A percentile compares a stretch with the other conserved stretches of the same genome.
phyloP scores from a whole-genome alignment of 2,888 invertebrate species.

The Eurytoma adleriae region DNA sequence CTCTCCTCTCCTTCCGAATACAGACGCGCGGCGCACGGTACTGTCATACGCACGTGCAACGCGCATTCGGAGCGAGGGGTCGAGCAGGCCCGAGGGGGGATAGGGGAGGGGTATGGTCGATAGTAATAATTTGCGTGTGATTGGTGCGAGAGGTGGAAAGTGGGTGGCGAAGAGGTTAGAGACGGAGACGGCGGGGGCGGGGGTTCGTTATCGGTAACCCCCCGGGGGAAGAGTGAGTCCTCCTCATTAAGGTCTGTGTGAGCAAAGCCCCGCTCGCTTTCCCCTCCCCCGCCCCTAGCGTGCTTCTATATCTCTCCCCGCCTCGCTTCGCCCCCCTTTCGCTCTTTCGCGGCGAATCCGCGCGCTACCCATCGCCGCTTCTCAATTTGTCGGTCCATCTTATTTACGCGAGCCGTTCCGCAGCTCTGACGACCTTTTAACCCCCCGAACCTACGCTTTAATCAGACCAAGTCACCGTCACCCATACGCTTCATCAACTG shows the following conservation, averaged over 20 bases:
- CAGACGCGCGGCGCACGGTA: neutral
- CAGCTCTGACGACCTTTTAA: no score
- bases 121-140: conserved; percentile 66
- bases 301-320: neutral
- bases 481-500: no score
- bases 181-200: conserved; percentile 55
- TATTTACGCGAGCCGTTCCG: conserved; percentile 47
- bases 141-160: conserved; percentile 60
- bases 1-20: neutral
- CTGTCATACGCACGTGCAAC: neutral
- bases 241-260: conserved; percentile 68
- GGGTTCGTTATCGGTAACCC: conserved; percentile 69
- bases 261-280: conserved; percentile 59
- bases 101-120: conserved; percentile 60
- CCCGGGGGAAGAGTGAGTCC: conserved; percentile 66
- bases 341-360: conserved; percentile 6
- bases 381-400: conserved; percentile 60
- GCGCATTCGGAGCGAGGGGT: no score
- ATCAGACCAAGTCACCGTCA: no score
- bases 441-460: no score
- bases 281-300: conserved; percentile 25
- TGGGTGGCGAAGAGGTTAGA: conserved; percentile 44
- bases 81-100: neutral
- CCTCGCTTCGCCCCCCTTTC: neutral
- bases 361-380: conserved; percentile 55